These are phyloP conservation scores for Amphiprion ocellaris DNA, from an alignment of 2,113 vertebrate species.

Conservation along the genomic window DNA sequence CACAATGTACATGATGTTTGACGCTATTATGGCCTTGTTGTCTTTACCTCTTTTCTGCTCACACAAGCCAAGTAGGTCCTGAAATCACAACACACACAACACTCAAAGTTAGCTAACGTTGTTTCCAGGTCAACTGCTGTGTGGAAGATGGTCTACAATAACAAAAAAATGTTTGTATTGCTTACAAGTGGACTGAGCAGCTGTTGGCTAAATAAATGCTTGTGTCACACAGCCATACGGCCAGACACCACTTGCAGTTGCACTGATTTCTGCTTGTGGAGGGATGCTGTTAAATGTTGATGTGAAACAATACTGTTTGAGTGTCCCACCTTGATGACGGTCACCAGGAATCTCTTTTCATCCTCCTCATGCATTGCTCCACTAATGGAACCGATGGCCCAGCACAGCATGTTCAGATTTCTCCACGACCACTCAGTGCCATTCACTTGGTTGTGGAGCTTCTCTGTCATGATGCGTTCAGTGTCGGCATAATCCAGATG, in stretches of 20 bases:
- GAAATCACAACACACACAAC: background rate
- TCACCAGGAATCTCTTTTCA: constrained; percentile 97
- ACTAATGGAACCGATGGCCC: constrained; percentile 98
- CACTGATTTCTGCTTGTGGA: too few relatives aligned
- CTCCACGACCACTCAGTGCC: constrained; percentile 98
- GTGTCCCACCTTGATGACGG: constrained; percentile 91
- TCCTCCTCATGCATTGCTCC: constrained; percentile 98
- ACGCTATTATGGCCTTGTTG: constrained; percentile 98
- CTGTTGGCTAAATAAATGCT: too few relatives aligned
- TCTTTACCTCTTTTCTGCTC: constrained; percentile 98
- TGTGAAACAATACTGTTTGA: too few relatives aligned
- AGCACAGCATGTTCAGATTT: constrained; percentile 96
- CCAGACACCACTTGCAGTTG: too few relatives aligned
- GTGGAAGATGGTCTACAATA: too few relatives aligned
- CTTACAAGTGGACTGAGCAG: too few relatives aligned
- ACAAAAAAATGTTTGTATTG: too few relatives aligned
- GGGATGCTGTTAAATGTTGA: too few relatives aligned
- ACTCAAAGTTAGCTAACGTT: background rate
- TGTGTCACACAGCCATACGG: background rate
- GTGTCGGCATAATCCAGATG: constrained; percentile 98
- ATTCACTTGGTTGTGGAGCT: constrained; percentile 98
- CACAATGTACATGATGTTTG: constrained; percentile 99
- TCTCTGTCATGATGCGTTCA: constrained; percentile 97
- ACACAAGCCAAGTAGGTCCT: constrained; percentile 96
- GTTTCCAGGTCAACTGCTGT: too few relatives aligned